Percentiles rank a stretch among this genome's conserved stretches.
phyloP scores from a whole-genome alignment of 2,113 vertebrate species.

The Labeo rohita region DNA sequence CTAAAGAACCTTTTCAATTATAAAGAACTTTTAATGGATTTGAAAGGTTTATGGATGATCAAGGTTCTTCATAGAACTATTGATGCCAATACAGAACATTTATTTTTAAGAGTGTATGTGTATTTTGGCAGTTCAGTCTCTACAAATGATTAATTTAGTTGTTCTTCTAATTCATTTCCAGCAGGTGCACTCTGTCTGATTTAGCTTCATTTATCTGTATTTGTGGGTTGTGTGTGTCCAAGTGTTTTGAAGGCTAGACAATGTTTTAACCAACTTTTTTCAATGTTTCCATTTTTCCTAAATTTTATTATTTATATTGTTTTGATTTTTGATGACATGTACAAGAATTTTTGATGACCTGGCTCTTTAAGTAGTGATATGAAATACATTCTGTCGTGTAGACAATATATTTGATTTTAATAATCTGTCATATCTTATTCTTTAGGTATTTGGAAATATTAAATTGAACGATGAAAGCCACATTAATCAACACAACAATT shows the following conservation, averaged over 20 bases:
- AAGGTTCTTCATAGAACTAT: too few species aligned
- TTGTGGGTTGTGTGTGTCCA: not conserved
- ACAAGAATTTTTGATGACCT: not conserved
- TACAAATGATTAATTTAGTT: not conserved
- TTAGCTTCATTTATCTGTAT: too few species aligned
- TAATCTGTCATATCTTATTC: constrained; percentile 1
- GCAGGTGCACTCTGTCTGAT: too few species aligned
- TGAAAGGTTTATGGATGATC: too few species aligned
- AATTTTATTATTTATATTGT: not conserved
- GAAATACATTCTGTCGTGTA: not conserved
- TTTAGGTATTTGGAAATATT: constrained; percentile 97
- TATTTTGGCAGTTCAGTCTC: not conserved
- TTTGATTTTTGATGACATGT: not conserved
- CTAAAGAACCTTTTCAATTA: too few species aligned
- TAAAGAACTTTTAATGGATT: too few species aligned
- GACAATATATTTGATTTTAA: not conserved
- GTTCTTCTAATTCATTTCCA: not conserved
- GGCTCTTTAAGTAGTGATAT: not conserved
- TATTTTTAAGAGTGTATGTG: not conserved
- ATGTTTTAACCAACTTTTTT: not conserved
- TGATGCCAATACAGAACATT: too few species aligned
- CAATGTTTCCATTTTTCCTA: not conserved
- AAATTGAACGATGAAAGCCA: constrained; percentile 94
- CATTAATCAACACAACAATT: constrained; percentile 99
- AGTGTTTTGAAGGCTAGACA: not conserved